Percentiles rank a stretch among this genome's conserved stretches.
Conservation (phyloP, 2,113 vertebrate genomes). For the Condylura cristata region DNA sequence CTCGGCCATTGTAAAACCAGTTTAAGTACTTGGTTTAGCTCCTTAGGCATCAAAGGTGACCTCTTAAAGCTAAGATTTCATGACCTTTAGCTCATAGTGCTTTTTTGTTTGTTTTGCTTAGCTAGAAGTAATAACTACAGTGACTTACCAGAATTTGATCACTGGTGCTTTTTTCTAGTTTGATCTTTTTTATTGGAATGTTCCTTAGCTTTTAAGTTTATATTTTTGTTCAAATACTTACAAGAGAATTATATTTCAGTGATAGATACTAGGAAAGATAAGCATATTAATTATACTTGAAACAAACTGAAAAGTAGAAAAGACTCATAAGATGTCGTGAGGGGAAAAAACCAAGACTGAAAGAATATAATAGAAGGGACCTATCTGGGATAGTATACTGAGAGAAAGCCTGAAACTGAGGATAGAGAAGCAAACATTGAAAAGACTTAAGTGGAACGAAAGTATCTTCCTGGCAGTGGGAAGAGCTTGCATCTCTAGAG, state of each 20-base stretch:
- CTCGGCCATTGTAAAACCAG: too few relatives aligned
- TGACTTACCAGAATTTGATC: background rate
- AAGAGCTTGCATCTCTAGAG: background rate
- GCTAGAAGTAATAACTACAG: background rate
- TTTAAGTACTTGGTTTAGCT: background rate
- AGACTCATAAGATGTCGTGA: background rate
- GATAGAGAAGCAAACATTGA: background rate
- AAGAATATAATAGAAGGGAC: background rate
- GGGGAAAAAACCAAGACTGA: background rate
- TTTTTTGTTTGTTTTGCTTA: background rate
- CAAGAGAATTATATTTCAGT: background rate
- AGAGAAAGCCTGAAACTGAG: background rate
- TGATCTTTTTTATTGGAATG: background rate
- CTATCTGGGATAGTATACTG: background rate
- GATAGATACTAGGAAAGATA: background rate
- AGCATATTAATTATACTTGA: background rate
- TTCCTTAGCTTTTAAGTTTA: background rate
- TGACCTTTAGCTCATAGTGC: background rate
- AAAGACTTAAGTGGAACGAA: background rate
- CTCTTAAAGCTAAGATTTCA: background rate
- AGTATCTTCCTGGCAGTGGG: background rate
- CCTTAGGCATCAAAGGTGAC: background rate
- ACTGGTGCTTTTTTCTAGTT: background rate
- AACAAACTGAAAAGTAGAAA: background rate
- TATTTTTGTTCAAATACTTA: background rate